Percentiles rank a stretch among this genome's conserved stretches.
Evolutionary conservation across 2,113 vertebrate genomes (phyloP).

Genomic region (Oriolus oriolus): DNA sequence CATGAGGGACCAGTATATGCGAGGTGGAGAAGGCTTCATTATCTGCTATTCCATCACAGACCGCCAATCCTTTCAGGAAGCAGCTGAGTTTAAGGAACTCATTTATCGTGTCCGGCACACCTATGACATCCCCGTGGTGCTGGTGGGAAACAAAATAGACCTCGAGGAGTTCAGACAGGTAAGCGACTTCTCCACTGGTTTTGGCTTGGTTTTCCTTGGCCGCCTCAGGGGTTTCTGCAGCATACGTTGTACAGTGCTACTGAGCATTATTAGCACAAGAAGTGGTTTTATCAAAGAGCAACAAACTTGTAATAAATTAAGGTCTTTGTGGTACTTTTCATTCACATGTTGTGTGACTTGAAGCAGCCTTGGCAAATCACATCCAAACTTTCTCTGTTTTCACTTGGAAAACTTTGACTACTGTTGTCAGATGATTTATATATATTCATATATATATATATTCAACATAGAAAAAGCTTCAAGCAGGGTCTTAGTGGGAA

Average conservation of each 20-base stretch:
- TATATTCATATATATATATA: too few species aligned
- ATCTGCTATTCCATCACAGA: conserved; percentile 85
- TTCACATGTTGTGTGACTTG: neutral
- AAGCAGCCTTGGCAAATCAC: neutral
- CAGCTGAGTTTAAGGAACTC: conserved; percentile 83
- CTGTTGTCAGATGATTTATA: neutral
- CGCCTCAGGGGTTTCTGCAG: neutral
- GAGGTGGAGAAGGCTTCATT: conserved; percentile 81
- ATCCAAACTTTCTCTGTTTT: neutral
- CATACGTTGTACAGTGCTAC: neutral
- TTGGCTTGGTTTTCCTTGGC: neutral
- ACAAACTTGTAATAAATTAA: neutral
- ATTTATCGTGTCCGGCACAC: conserved; percentile 82
- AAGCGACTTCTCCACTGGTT: neutral
- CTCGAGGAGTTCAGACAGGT: conserved; percentile 80
- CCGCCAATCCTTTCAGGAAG: conserved; percentile 82
- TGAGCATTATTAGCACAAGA: neutral
- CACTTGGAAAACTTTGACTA: neutral
- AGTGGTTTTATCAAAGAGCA: neutral
- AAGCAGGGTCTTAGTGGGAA: neutral
- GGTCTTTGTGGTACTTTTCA: neutral
- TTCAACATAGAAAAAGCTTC: neutral
- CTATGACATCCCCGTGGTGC: conserved; percentile 78
- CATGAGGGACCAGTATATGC: conserved; percentile 85
- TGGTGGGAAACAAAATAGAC: conserved; percentile 85